Evolutionary conservation across 1,140 invertebrate species (phyloP), one percentile per base, ranked within the genome.

Genomic region (Drosophila yakuba): DNA sequence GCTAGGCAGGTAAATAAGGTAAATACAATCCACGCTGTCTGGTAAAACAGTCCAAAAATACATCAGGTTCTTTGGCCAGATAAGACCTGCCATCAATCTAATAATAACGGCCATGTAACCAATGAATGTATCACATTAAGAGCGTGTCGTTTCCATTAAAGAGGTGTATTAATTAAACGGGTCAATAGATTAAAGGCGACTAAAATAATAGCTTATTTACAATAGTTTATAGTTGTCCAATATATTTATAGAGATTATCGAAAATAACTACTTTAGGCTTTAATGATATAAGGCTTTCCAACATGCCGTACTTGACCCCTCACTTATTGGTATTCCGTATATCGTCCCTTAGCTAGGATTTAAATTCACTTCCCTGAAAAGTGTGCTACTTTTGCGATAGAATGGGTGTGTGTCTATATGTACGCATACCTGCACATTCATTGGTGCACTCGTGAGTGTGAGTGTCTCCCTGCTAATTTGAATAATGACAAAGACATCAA

Each of bases 401-500:
- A 80, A 61, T 67, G 80, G 47, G 23, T 28, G 23, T 32, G 32
- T 36, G 50, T 17, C 0, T 38, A 41, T 59, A 39, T 28, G 52
- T 44, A 15, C 15, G 45, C 14, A 47, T 63, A n/a, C 12, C 25
- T 25, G 60, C 59, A 48, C 39, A 51, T 38, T 45, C 64, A 47
- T 78, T 36, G 55, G 79, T 88, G 75, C 72, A 77, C 36, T 50
- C 80, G 76, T 69, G 73, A 74, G 81, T 72, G 66, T 71, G 51
- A 48, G 68, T 80, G 79, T 54, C 68, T 75, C 78, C 74, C 59
- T 78, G 77, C 84, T 89, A 89, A 89, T 89, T 89, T 89, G 84
- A 89, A 89, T 89, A 89, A 89, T 89, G 84, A 89, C 77, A 89
- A 74, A 80, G 80, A 83, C 84, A 78, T 80, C 84, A 89, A 71